Base-by-base conservation (phyloP, 2,888 invertebrate genomes). In the Omphaloscelis lunosa region DNA sequence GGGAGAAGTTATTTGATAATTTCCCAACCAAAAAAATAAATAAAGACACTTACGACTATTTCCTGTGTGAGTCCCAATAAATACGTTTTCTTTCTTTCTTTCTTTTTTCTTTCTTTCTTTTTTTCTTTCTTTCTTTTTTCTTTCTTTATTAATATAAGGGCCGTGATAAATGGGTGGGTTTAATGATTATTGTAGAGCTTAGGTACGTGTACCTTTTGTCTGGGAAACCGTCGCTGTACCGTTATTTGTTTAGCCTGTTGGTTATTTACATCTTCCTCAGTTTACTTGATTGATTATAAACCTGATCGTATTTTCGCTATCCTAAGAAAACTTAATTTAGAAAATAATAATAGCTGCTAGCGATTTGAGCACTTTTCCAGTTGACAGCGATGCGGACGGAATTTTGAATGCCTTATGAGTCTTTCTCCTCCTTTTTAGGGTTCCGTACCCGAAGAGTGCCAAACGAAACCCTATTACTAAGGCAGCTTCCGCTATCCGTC, bases 131-230 rank as follows among this genome's bases (percentile, higher is more conserved):
- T 48, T 45, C 1, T 45, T 45, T n/a, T n/a, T n/a, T n/a, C n/a
- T n/a, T n/a, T 48, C 6, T 17, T 48, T 48, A 17, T 51, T 7
- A 20, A 80, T 77, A 67, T 67, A 79, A 79, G 63, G 62, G 63
- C 66, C 15, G 39, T 81, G 81, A 88, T 79, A 78, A 75, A 87
- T 87, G 59, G 65, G 59, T 12, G 29, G 34, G 27, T 61, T 48
- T 79, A 80, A 73, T 75, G 48, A 69, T 77, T 73, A 72, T 82
- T 78, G 85, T 67, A 62, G 62, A 59, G 58, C 48, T 71, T 79
- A 62, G 11, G 11, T 68, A 59, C 12, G 8, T 71, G 27, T 72
- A 61, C 41, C 51, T 12, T 59, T 78, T 75, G 63, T 79, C 12
- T 39, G 20, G 34, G 0, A 27, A 27, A 34, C 59, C 51, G 29